phyloP scores from a whole-genome alignment of 2,888 invertebrate genomes.

The Sinelater perroti region DNA sequence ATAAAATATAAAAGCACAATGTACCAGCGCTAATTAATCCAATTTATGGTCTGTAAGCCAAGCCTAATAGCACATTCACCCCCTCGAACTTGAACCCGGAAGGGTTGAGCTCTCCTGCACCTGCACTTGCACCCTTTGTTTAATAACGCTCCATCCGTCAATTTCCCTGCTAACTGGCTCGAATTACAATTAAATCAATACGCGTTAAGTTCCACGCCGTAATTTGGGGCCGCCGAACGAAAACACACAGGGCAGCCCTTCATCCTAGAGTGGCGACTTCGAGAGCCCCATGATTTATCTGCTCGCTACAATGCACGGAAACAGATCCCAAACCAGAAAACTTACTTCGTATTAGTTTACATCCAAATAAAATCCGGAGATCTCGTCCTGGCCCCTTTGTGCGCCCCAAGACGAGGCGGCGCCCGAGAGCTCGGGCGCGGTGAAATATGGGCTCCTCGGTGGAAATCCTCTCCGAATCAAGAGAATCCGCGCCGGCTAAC shows the following conservation, averaged over 20 bases:
- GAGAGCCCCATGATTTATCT: too few species aligned
- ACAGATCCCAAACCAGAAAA: background rate
- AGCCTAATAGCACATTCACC: too few species aligned
- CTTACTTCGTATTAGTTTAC: constrained; percentile 2
- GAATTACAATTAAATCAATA: constrained; percentile 26
- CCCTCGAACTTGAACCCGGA: constrained; percentile 1
- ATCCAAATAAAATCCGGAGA: constrained; percentile 2
- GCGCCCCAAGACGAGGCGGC: background rate
- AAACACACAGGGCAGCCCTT: too few species aligned
- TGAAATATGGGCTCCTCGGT: constrained; percentile 14
- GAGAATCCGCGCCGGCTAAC: constrained; percentile 19
- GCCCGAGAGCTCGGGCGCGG: constrained; percentile 5
- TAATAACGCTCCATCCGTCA: constrained; percentile 6
- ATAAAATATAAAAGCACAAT: too few species aligned
- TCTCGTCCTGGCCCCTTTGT: background rate
- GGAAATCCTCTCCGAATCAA: constrained; percentile 23
- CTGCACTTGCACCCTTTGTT: constrained; percentile 21
- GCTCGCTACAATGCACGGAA: background rate
- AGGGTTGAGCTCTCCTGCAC: constrained; percentile 20
- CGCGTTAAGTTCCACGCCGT: too few species aligned
- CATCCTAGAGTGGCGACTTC: too few species aligned
- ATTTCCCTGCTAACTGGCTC: constrained; percentile 8
- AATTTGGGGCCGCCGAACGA: too few species aligned
- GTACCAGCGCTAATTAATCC: too few species aligned
- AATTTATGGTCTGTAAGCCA: too few species aligned